These are phyloP conservation scores for Phortica magna DNA, from an alignment of 2,888 invertebrate species.

Conservation along the genomic window DNA sequence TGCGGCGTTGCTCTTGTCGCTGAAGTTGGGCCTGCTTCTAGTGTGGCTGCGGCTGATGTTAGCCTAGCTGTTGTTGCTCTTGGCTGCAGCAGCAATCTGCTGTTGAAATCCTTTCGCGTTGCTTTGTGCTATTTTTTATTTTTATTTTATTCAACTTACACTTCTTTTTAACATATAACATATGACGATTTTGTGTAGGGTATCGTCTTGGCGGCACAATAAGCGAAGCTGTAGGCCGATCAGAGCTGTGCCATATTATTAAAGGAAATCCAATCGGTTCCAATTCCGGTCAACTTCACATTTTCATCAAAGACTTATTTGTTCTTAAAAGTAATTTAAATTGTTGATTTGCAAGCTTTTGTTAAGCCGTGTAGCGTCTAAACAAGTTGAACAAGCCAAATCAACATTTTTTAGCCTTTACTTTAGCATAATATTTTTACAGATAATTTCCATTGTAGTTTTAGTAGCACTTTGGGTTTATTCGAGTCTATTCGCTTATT, in stretches of 20 bases:
- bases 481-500: not conserved
- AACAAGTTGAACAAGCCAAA: not conserved
- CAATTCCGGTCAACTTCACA: no score
- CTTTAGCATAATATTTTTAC: not conserved
- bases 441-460: slow-evolving; percentile 1
- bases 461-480: slow-evolving; percentile 11
- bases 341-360: not conserved
- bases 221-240: no score
- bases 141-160: not conserved
- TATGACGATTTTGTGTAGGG: slow-evolving; percentile 1
- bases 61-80: not conserved
- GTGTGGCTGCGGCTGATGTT: not conserved
- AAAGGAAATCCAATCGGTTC: no score
- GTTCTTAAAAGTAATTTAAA: no score
- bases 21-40: not conserved
- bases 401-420: not conserved
- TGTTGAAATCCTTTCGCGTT: slow-evolving; percentile 14
- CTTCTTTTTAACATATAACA: not conserved
- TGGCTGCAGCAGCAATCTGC: slow-evolving; percentile 17
- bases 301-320: no score
- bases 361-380: not conserved
- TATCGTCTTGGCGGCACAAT: not conserved
- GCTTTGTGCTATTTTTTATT: not conserved
- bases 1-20: not conserved
- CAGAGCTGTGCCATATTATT: no score